Conservation (phyloP, 2,888 invertebrate species). For the Nymphalis c-album region DNA sequence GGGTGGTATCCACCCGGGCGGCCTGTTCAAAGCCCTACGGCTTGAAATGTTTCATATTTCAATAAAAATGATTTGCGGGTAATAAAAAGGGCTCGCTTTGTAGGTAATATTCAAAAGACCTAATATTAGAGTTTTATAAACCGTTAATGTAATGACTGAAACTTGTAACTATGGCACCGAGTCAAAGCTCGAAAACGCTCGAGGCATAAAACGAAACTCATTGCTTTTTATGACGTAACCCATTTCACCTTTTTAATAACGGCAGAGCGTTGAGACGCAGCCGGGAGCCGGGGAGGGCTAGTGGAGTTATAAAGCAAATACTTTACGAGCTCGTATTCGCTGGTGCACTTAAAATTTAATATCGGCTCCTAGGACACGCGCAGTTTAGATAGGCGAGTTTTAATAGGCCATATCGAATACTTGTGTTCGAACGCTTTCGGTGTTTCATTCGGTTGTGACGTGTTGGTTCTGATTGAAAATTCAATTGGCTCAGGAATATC, state of each 20-base stretch:
- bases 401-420: constrained; percentile 24
- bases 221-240: constrained; percentile 14
- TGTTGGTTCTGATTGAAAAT: constrained; percentile 14
- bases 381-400: constrained; percentile 31
- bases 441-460: neutral
- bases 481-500: too few relatives aligned
- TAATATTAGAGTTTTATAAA: neutral
- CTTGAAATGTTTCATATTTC: neutral
- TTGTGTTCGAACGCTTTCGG: neutral
- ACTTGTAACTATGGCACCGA: neutral
- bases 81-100: neutral
- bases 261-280: constrained; percentile 6
- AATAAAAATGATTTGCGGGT: neutral
- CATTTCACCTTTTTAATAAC: constrained; percentile 18
- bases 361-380: constrained; percentile 31
- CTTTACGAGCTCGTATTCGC: constrained; percentile 33
- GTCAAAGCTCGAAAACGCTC: constrained; percentile 1
- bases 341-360: constrained; percentile 32
- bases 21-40: too few relatives aligned
- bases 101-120: neutral
- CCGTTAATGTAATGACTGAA: neutral
- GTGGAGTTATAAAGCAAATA: constrained; percentile 29
- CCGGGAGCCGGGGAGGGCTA: constrained; percentile 6
- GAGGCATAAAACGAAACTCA: neutral
- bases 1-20: too few relatives aligned